These are phyloP conservation scores for Leucophenga varia DNA, from an alignment of 1,140 invertebrate species.

Conservation along the genomic window DNA sequence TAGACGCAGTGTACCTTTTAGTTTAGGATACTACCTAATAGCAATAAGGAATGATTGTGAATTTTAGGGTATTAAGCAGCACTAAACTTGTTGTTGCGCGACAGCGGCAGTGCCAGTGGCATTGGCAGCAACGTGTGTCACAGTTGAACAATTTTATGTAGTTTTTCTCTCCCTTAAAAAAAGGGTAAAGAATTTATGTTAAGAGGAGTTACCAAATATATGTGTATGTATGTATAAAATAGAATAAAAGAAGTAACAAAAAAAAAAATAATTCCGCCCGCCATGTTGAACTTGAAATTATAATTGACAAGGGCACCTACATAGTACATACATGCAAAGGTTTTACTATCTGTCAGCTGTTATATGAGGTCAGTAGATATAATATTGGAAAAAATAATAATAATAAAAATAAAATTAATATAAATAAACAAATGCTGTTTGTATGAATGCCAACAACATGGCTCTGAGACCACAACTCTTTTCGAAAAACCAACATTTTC, in stretches of 20 bases:
- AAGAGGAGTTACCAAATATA: conserved; percentile 1
- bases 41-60: too few relatives aligned
- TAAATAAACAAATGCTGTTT: too few relatives aligned
- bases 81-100: too few relatives aligned
- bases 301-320: conserved; percentile 53
- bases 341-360: conserved; percentile 2
- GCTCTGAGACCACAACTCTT: too few relatives aligned
- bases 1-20: too few relatives aligned
- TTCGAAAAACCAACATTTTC: too few relatives aligned
- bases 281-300: conserved; percentile 53
- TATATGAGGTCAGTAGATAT: conserved; percentile 5
- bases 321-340: conserved; percentile 19
- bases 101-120: not conserved
- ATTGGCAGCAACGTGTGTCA: conserved; percentile 26
- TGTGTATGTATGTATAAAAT: too few relatives aligned
- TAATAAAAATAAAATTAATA: too few relatives aligned
- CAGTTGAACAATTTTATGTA: conserved; percentile 38
- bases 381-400: too few relatives aligned
- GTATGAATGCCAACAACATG: too few relatives aligned
- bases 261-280: conserved; percentile 47
- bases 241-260: conserved; percentile 3
- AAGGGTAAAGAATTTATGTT: not conserved
- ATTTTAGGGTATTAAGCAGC: too few relatives aligned
- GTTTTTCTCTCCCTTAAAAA: not conserved
- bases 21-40: too few relatives aligned